A percentile compares a stretch with the other conserved stretches of the same genome.
Evolutionary conservation across 2,888 invertebrate species (phyloP).

Genomic region (Schrankia costaestrigalis): DNA sequence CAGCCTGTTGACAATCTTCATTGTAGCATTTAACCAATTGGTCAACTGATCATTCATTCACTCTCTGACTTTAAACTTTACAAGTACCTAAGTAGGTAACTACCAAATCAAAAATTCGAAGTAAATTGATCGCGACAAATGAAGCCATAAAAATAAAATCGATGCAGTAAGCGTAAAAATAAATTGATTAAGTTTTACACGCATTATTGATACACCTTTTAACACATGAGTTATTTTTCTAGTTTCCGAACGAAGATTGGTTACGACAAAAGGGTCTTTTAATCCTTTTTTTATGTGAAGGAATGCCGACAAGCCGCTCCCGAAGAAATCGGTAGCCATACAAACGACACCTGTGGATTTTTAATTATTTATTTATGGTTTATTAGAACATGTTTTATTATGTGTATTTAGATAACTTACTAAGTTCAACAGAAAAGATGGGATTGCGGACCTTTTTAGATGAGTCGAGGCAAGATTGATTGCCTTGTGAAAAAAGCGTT

Average conservation of each 20-base stretch:
- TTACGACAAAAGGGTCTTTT: conserved; percentile 39
- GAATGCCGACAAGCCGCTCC: conserved; percentile 35
- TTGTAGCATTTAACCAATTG: too few relatives aligned
- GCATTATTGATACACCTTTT: conserved; percentile 16
- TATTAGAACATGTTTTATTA: conserved; percentile 2
- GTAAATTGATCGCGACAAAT: too few relatives aligned
- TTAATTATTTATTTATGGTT: conserved; percentile 22
- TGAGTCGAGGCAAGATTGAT: too few relatives aligned
- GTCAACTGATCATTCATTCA: too few relatives aligned
- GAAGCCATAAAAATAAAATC: conserved; percentile 29
- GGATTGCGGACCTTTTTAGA: too few relatives aligned
- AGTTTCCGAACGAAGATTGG: conserved; percentile 29
- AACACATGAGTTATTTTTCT: conserved; percentile 37
- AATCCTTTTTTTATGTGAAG: conserved; percentile 26
- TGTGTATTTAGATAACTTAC: conserved; percentile 2
- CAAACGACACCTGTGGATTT: conserved; percentile 47
- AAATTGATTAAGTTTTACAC: conserved; percentile 32
- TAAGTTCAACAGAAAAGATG: conserved; percentile 1
- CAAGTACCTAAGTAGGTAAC: too few relatives aligned
- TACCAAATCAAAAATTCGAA: too few relatives aligned
- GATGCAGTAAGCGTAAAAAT: too few relatives aligned
- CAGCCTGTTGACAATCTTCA: too few relatives aligned
- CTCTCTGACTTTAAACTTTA: too few relatives aligned
- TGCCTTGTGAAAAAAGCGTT: too few relatives aligned
- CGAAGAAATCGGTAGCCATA: conserved; percentile 47